These are phyloP conservation scores for Caenorhabditis sp. DNA, from an alignment of 2,888 invertebrate genomes.

Conservation along the genomic window DNA sequence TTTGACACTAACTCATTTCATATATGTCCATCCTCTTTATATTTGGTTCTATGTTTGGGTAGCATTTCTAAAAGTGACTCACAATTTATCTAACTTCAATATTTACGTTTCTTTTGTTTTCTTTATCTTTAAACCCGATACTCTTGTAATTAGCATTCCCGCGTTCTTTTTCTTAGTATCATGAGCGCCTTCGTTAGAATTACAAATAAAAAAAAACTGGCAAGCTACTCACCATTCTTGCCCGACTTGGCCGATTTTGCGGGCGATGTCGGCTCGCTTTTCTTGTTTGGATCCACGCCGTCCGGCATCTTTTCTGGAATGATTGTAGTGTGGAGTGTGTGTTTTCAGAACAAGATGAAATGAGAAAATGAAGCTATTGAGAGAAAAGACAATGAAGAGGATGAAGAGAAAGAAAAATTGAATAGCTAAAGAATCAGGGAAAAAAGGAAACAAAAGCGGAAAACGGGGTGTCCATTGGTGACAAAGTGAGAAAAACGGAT, in stretches of 20 bases:
- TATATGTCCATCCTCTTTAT: no score
- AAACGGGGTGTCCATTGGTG: slow-evolving; percentile 9
- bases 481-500: background rate
- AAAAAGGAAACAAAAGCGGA: background rate
- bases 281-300: slow-evolving; percentile 32
- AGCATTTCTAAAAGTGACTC: no score
- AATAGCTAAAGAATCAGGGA: background rate
- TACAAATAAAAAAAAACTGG: background rate
- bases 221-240: slow-evolving; percentile 35
- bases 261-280: slow-evolving; percentile 53
- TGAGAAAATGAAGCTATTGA: background rate
- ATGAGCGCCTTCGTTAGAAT: slow-evolving; percentile 6
- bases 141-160: slow-evolving; percentile 20
- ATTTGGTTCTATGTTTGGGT: no score
- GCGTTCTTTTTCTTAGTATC: slow-evolving; percentile 7
- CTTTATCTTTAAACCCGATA: background rate
- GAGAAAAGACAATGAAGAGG: background rate
- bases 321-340: background rate
- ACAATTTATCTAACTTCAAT: no score
- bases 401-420: background rate
- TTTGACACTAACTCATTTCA: no score
- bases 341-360: background rate
- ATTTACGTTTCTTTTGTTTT: no score
- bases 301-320: slow-evolving; percentile 48
- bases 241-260: slow-evolving; percentile 43